Conservation (phyloP, 1,140 invertebrate species). For the Amyelois transitella region DNA sequence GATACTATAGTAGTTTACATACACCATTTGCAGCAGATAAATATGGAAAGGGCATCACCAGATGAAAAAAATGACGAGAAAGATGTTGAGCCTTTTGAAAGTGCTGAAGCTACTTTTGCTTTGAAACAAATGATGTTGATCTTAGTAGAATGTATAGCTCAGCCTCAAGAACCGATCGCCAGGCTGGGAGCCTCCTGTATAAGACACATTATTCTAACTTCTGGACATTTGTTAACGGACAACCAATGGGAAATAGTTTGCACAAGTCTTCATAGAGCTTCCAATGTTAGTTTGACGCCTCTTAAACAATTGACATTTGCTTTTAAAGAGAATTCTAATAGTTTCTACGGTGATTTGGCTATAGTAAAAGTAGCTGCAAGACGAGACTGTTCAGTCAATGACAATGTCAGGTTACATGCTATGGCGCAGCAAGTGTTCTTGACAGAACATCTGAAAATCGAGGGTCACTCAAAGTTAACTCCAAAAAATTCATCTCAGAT, state of each 20-base stretch:
- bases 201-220: conserved; percentile 88
- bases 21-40: conserved; percentile 60
- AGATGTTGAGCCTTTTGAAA: conserved; percentile 67
- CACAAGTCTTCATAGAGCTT: conserved; percentile 85
- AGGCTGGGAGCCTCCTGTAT: conserved; percentile 94
- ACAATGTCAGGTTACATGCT: conserved; percentile 87
- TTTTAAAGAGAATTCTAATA: conserved; percentile 91
- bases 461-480: conserved; percentile 46
- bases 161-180: conserved; percentile 90
- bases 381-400: conserved; percentile 86
- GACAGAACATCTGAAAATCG: conserved; percentile 73
- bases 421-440: conserved; percentile 88
- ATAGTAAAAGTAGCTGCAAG: conserved; percentile 95
- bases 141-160: conserved; percentile 91
- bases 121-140: conserved; percentile 91
- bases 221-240: conserved; percentile 85
- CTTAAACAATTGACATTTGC: conserved; percentile 89
- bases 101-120: conserved; percentile 82
- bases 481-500: conserved; percentile 59
- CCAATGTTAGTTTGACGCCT: conserved; percentile 87
- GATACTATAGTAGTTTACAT: conserved; percentile 93
- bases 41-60: conserved; percentile 42
- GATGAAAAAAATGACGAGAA: conserved; percentile 51
- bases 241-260: conserved; percentile 91
- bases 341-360: conserved; percentile 93